phyloP scores from a whole-genome alignment of 1,140 invertebrate species.

The Ptiloglossa arizonensis region DNA sequence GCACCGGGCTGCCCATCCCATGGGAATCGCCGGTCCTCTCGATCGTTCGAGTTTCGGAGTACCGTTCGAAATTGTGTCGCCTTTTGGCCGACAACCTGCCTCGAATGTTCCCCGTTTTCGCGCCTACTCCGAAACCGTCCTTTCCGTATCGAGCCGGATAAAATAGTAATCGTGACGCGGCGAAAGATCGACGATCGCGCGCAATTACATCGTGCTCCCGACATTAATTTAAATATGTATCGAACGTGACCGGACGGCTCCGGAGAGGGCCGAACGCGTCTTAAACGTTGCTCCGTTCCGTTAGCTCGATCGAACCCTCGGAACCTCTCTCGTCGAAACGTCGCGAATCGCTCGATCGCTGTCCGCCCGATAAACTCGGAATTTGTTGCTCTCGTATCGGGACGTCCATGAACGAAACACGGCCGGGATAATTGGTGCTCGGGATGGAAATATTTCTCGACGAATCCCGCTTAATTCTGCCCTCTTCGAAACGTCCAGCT shows the following conservation, averaged over 20 bases:
- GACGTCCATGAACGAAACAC: neutral
- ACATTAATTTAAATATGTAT: too few relatives aligned
- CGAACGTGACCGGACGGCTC: too few relatives aligned
- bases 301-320: neutral
- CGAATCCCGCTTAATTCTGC: slow-evolving; percentile 2
- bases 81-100: neutral
- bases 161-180: too few relatives aligned
- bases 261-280: neutral
- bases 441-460: neutral
- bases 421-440: slow-evolving; percentile 6
- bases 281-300: neutral
- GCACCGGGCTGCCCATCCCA: slow-evolving; percentile 25
- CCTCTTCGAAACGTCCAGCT: too few relatives aligned
- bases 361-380: neutral
- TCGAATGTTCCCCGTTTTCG: neutral
- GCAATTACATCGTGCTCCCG: too few relatives aligned
- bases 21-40: neutral
- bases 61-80: neutral
- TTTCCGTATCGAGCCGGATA: too few relatives aligned
- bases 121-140: too few relatives aligned
- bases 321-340: neutral
- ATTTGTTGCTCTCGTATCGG: neutral
- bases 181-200: too few relatives aligned
- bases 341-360: neutral
- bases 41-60: slow-evolving; percentile 25